Conservation (phyloP, 2,113 vertebrate species). For the Polypterus senegalus region DNA sequence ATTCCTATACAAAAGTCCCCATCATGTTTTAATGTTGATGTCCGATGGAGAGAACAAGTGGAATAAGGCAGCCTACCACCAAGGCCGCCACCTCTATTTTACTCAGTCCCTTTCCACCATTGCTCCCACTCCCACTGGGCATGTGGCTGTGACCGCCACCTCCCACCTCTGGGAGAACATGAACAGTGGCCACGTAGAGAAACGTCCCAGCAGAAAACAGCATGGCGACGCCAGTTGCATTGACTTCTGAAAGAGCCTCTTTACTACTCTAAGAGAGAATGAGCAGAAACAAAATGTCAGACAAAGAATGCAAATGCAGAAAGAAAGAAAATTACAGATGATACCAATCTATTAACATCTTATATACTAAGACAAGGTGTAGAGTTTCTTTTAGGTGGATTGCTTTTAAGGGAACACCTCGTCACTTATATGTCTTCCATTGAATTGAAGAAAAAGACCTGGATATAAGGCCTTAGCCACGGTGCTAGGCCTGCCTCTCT, state of each 20-base stretch:
- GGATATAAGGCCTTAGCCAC: no score
- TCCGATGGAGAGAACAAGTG: conserved; percentile 81
- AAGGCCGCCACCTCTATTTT: conserved; percentile 82
- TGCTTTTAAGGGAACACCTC: no score
- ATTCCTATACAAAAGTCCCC: no score
- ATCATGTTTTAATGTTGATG: conserved; percentile 74
- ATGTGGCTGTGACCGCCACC: conserved; percentile 84
- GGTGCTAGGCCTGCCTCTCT: no score
- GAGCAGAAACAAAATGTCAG: conserved; percentile 5
- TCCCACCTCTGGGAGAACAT: conserved; percentile 93
- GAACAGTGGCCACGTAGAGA: conserved; percentile 94
- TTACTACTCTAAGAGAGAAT: conserved; percentile 78
- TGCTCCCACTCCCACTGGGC: conserved; percentile 48
- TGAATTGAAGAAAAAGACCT: no score
- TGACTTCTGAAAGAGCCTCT: conserved; percentile 88
- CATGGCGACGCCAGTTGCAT: conserved; percentile 95
- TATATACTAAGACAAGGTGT: no score
- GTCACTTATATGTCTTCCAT: no score
- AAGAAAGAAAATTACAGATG: background rate
- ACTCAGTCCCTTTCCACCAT: conserved; percentile 73
- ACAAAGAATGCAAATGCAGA: background rate
- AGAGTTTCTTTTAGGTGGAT: no score
- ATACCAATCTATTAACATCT: background rate
- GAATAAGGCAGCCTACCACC: conserved; percentile 89
- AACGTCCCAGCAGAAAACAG: conserved; percentile 96